Evolutionary conservation across 2,888 invertebrate species (phyloP).

Genomic region (Pollenia labialis): DNA sequence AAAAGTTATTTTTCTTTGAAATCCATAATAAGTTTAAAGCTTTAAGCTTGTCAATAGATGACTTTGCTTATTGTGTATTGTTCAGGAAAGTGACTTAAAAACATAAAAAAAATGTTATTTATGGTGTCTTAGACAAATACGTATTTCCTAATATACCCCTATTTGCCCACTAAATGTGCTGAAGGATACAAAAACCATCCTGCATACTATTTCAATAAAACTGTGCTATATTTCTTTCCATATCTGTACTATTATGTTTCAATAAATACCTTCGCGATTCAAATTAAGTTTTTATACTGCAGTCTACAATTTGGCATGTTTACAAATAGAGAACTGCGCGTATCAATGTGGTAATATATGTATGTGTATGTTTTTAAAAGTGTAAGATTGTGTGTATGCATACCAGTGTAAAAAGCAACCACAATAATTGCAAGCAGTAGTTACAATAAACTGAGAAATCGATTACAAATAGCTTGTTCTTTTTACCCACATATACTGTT

Average conservation of each 20-base stretch:
- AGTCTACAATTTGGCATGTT: conserved; percentile 44
- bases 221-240: neutral
- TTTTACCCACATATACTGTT: neutral
- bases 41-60: no score
- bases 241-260: neutral
- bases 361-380: neutral
- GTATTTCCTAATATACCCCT: no score
- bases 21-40: no score
- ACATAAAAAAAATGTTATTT: no score
- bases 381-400: conserved; percentile 10
- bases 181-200: neutral
- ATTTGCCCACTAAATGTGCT: no score
- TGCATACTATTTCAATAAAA: neutral
- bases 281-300: conserved; percentile 66
- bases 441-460: conserved; percentile 67
- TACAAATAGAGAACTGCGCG: conserved; percentile 13
- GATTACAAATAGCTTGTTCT: conserved; percentile 61
- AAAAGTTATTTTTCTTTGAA: no score
- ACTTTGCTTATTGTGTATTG: no score
- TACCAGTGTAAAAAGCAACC: conserved; percentile 55
- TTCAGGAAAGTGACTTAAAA: no score
- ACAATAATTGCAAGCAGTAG: conserved; percentile 62
- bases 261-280: conserved; percentile 29
- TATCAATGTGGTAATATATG: neutral
- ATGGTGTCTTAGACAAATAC: no score